Base-by-base conservation (phyloP, 2,888 invertebrate genomes). In the Empis stercorea region DNA sequence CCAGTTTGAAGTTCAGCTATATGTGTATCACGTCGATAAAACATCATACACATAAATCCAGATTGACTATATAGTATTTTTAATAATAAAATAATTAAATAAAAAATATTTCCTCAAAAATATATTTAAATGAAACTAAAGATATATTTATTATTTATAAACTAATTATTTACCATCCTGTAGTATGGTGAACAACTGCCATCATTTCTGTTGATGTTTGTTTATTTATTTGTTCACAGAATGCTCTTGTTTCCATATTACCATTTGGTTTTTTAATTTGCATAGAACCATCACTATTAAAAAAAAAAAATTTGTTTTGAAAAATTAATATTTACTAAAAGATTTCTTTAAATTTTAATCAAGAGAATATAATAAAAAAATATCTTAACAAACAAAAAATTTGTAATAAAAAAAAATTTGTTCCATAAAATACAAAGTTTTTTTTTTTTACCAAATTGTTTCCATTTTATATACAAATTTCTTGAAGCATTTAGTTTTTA, bases 1-100 rank as follows among this genome's bases (percentile, higher is more conserved):
- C 88, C 87, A 51, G 81, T 79, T 71, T 87, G 87, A 57, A 87
- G 75, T 72, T 87, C 87, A 51, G 87, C 82, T 54, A 88, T 84
- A 72, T 84, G 81, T 48, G 79, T 76, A 68, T 86, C 86, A 41
- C 88, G 76, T 36, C 81, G 76, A 71, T 87, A 84, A 60, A 88
- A 79, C 57, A 82, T 79, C 74, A 87, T 81, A 69, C 88, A 88
- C 61, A 84, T 82, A 72, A 79, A 88, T 52, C 87, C 81, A 63
- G 78, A 81, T 62, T 78, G 76, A 62, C 81, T 83, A 73, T 44
- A 15, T n/a, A n/a, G n/a, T n/a, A n/a, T n/a, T 34, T 13, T 37
- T 15, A 9, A 37, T 14, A 37, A 5, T 10, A 5, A 37, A 16
- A 16, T 37, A 4, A 36, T 36, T 3, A 14, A 7, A 36, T 14